Conservation (phyloP, 2,113 vertebrate genomes). For the Felis chaus region DNA sequence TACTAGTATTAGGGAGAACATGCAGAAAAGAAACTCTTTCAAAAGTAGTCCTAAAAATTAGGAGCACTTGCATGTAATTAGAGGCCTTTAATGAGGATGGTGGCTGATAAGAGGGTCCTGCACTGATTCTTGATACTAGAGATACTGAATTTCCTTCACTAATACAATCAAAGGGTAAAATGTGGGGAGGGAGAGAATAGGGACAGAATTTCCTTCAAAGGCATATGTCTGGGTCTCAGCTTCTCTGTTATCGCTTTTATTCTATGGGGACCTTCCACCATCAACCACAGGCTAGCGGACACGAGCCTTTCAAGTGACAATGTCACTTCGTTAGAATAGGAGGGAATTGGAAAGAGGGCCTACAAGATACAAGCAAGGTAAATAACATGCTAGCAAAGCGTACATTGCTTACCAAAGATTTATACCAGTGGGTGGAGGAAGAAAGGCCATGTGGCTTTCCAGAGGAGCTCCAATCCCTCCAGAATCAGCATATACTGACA, state of each 20-base stretch:
- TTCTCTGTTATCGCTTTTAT: background rate
- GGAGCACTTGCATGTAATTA: background rate
- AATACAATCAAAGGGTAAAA: background rate
- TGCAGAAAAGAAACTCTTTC: background rate
- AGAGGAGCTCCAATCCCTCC: background rate
- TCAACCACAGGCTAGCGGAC: background rate
- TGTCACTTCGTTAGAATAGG: background rate
- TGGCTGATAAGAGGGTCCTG: background rate
- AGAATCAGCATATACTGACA: background rate
- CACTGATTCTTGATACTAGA: background rate
- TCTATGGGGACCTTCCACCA: background rate
- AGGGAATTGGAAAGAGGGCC: background rate
- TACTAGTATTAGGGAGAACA: background rate
- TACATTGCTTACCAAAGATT: background rate
- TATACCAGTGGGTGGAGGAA: background rate
- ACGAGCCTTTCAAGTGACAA: background rate
- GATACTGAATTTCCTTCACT: background rate
- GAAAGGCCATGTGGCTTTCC: background rate
- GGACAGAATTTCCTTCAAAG: background rate
- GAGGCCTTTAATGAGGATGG: background rate
- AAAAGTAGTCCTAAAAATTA: background rate
- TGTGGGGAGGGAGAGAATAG: too few relatives aligned
- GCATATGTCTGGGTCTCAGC: background rate
- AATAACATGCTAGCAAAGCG: background rate
- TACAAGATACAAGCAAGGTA: background rate